Conservation (phyloP, 2,113 vertebrate species). For the Meles meles region DNA sequence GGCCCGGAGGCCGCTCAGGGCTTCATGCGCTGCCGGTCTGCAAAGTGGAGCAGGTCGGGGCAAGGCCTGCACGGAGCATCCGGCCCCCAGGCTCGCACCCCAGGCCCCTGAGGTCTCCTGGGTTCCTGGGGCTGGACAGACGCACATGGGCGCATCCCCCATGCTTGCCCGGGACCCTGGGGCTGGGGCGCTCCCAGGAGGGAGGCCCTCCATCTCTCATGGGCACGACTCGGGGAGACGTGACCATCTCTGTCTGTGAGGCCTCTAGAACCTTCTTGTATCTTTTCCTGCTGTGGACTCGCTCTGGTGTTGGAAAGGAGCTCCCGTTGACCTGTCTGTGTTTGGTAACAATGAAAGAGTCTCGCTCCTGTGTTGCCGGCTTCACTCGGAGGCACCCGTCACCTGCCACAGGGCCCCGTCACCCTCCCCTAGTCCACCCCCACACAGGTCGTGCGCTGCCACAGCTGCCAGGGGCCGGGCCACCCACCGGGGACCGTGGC, state of each 20-base stretch:
- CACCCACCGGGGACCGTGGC: neutral
- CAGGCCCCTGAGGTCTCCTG: accelerated
- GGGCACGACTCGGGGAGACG: accelerated
- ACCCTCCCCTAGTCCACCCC: neutral
- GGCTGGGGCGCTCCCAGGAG: neutral
- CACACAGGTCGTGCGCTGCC: accelerated
- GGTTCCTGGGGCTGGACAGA: neutral
- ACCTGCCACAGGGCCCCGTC: neutral
- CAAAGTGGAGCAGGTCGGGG: neutral
- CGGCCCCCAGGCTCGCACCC: accelerated
- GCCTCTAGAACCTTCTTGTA: too few species aligned
- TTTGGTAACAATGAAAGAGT: neutral
- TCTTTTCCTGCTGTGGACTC: neutral
- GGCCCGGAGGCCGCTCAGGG: slow-evolving; percentile 71
- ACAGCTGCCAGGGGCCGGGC: neutral
- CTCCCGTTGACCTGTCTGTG: neutral
- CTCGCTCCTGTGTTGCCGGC: neutral
- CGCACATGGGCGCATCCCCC: neutral
- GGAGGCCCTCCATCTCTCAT: neutral
- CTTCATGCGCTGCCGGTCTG: slow-evolving; percentile 73
- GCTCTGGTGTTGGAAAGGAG: neutral
- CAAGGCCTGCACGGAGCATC: neutral
- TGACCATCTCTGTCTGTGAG: neutral
- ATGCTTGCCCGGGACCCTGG: neutral
- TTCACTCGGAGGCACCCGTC: neutral